Evolutionary conservation across 2,113 vertebrate genomes (phyloP).

Genomic region (Pluvianellus socialis): DNA sequence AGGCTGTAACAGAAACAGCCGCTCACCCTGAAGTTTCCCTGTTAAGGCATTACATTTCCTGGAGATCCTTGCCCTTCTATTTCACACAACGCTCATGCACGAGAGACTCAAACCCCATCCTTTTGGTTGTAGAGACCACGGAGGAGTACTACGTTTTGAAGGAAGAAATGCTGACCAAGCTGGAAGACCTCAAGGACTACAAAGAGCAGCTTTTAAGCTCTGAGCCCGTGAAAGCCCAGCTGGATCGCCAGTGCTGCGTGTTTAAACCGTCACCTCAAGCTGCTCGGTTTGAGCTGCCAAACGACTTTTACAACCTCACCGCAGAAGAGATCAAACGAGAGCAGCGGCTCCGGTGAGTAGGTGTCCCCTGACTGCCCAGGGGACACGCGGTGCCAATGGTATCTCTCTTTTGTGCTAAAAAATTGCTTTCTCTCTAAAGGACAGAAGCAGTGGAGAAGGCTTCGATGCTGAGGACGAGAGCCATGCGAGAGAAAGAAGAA

Average conservation of each 20-base stretch:
- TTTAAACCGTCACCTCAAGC: slow-evolving; percentile 82
- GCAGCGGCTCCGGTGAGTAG: slow-evolving; percentile 81
- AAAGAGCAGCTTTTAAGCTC: slow-evolving; percentile 81
- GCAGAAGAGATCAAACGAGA: slow-evolving; percentile 87
- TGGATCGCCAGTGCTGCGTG: slow-evolving; percentile 81
- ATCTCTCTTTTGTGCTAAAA: background rate
- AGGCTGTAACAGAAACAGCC: background rate
- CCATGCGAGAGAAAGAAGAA: slow-evolving; percentile 92
- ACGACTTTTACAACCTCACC: slow-evolving; percentile 88
- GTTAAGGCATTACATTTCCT: accelerated
- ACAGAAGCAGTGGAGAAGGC: slow-evolving; percentile 85
- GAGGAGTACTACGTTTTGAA: slow-evolving; percentile 88
- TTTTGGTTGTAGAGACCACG: slow-evolving; percentile 58
- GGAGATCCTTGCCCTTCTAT: no score
- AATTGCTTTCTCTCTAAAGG: slow-evolving; percentile 56
- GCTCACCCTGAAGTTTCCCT: background rate
- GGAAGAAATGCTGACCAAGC: slow-evolving; percentile 66
- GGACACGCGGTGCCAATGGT: accelerated
- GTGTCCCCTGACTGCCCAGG: accelerated
- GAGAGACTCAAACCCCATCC: background rate
- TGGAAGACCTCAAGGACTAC: slow-evolving; percentile 77
- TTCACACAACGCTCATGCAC: accelerated
- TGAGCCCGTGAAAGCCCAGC: slow-evolving; percentile 82
- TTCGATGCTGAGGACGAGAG: slow-evolving; percentile 87
- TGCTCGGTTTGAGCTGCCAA: slow-evolving; percentile 85